Conservation (phyloP, 2,113 vertebrate species). For the Zapornia atra region DNA sequence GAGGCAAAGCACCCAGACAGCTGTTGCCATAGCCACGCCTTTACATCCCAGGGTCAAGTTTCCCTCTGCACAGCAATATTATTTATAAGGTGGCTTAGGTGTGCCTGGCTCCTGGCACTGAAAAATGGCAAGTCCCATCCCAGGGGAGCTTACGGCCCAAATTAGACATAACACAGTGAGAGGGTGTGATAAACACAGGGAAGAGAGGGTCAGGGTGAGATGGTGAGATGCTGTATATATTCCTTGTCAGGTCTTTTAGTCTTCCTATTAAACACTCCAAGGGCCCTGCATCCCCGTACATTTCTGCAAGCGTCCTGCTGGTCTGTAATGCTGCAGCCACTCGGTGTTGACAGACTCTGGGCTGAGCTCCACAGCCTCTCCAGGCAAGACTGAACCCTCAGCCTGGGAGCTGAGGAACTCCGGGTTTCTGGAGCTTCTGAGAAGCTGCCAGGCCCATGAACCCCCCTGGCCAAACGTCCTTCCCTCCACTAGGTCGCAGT, state of each 20-base stretch:
- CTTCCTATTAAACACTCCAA: neutral
- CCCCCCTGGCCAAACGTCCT: neutral
- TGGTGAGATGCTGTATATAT: neutral
- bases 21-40: slow-evolving; percentile 37
- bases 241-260: neutral
- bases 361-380: neutral
- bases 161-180: neutral
- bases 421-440: neutral
- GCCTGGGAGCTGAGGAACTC: neutral
- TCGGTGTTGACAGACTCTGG: neutral
- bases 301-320: neutral
- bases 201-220: neutral
- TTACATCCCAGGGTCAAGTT: neutral
- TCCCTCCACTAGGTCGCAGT: neutral
- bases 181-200: neutral
- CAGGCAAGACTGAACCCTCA: neutral
- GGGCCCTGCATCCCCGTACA: neutral
- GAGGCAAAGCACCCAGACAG: neutral
- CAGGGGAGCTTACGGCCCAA: neutral
- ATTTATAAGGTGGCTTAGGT: slow-evolving; percentile 44
- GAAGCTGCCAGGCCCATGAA: neutral
- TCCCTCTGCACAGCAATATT: neutral
- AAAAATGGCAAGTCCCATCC: neutral
- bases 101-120: slow-evolving; percentile 5
- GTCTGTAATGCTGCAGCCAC: neutral